Conservation (phyloP, 2,888 invertebrate species). For the Acanthopleura granulata region DNA sequence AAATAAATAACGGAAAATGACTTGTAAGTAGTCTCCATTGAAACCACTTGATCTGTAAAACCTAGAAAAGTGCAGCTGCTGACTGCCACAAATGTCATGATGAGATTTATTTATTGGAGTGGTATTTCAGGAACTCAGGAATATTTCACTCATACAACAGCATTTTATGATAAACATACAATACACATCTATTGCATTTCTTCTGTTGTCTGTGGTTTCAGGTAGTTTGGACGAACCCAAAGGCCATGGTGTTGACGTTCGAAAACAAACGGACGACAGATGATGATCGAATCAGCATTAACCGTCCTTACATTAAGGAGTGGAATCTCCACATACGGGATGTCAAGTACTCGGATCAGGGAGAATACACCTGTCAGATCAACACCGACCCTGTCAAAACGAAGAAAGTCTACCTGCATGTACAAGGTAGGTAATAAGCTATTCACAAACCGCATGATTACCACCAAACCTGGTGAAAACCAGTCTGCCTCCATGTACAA, state of each 20-base stretch:
- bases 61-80: too few species aligned
- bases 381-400: constrained; percentile 59
- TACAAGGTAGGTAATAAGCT: constrained; percentile 57
- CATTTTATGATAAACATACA: too few species aligned
- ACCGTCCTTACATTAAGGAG: constrained; percentile 53
- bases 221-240: constrained; percentile 63
- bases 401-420: constrained; percentile 54
- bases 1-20: neutral
- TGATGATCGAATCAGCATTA: constrained; percentile 60
- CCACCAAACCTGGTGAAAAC: constrained; percentile 57
- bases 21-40: too few species aligned
- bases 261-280: constrained; percentile 61
- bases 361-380: constrained; percentile 62
- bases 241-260: constrained; percentile 52
- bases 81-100: too few species aligned
- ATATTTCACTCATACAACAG: too few species aligned
- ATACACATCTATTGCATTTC: too few species aligned
- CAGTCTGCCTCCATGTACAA: constrained; percentile 53
- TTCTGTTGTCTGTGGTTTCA: constrained; percentile 27
- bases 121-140: too few species aligned
- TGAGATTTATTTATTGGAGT: too few species aligned
- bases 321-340: constrained; percentile 64
- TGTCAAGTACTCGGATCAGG: constrained; percentile 57
- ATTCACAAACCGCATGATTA: too few species aligned
- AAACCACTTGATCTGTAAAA: too few species aligned